Conservation (phyloP, 2,888 invertebrate species). For the Lepeophtheirus nordmannii region DNA sequence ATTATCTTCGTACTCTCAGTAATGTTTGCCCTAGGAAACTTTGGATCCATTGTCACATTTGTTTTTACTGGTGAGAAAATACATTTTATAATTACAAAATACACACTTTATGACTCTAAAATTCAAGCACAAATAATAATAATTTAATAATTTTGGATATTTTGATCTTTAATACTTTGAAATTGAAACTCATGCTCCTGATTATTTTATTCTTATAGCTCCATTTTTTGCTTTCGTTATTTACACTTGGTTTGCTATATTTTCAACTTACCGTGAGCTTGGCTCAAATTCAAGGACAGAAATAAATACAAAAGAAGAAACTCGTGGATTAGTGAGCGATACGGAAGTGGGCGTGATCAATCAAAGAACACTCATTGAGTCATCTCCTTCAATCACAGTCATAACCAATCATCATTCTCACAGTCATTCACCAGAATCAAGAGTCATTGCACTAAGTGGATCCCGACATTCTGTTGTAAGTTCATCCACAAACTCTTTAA, state of each 20-base stretch:
- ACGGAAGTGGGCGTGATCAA: background rate
- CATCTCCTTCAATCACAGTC: background rate
- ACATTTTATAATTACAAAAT: background rate
- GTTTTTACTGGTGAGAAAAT: background rate
- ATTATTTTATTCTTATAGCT: background rate
- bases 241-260: slow-evolving; percentile 16
- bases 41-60: slow-evolving; percentile 3
- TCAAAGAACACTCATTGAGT: background rate
- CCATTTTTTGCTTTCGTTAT: slow-evolving; percentile 12
- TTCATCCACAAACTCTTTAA: background rate
- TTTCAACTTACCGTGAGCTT: slow-evolving; percentile 2
- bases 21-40: slow-evolving; percentile 14
- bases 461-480: background rate
- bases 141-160: too few relatives aligned
- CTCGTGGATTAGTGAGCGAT: background rate
- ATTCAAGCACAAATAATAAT: too few relatives aligned
- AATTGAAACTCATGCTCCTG: background rate
- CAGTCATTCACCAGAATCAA: background rate
- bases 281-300: background rate
- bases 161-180: too few relatives aligned
- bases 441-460: background rate
- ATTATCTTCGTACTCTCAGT: slow-evolving; percentile 8
- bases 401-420: background rate
- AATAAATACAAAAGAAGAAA: background rate
- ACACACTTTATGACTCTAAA: too few relatives aligned